Base-by-base conservation (phyloP, 2,888 invertebrate species). In the Macrosiphum euphorbiae region DNA sequence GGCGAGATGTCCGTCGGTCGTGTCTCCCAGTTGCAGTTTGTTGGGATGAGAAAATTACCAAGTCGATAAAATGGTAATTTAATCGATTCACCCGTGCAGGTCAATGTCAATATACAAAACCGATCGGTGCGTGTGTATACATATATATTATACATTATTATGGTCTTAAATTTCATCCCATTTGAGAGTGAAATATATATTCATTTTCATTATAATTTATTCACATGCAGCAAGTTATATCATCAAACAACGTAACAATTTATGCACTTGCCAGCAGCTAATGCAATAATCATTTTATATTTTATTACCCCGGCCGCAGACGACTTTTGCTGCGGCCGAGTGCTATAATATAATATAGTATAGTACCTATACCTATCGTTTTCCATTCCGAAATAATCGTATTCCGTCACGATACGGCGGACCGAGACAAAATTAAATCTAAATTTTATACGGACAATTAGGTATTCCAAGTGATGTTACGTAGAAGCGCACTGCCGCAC, bases 41-140 rank as follows among this genome's bases (percentile, higher is more conserved):
- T 67, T n/a, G 67, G n/a, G 7, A 67, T 35, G 35, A n/a, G 67
- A 67, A 67, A 35, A 67, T 67, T 67, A 67, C 47, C 85, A 47
- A 44, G 26, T 52, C 52, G 52, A 87, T 87, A 87, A 87, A 67
- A 91, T 91, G 91, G 85, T 85, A 91, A 91, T 91, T 55, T 91
- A 84, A 85, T 55, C 55, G 55, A 84, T 55, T 58, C 44, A 1
- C 50, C 55, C n/a, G 90, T 11, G 35, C 67, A n/a, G 91, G 85
- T 55, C 91, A 58, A 85, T 85, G 91, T 91, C 85, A 85, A 91
- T 20, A 52, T 11, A 52, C 28, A 41, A 90, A 16, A 91, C 24
- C 91, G 91, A 91, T 91, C 84, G 44, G 5, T 20, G 41, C 55
- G 58, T 67, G 67, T 16, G 16, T n/a, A n/a, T 67, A n/a, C n/a